Base-by-base conservation (phyloP, 2,888 invertebrate species). In the Oxytorus armatus region DNA sequence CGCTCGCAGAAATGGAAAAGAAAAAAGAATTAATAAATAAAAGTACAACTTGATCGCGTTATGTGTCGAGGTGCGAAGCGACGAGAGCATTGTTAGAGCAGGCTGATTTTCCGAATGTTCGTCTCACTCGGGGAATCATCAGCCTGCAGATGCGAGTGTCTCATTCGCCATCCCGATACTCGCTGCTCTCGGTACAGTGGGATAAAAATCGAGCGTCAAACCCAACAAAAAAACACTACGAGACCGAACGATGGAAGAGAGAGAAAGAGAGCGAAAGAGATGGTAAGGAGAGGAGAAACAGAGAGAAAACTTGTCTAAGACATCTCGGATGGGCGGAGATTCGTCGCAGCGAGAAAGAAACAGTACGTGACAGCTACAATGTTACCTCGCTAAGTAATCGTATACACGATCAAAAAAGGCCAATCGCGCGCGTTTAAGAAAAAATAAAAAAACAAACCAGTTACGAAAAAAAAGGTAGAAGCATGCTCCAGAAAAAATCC, bases 321-420 rank as follows among this genome's bases (percentile, higher is more conserved):
- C 44, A 55, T 69, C n/a, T n/a, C n/a, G n/a, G 72, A 77, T 59
- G 47, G 75, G 80, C 84, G 72, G 84, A 79, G 82, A 86, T n/a
- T 29, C 63, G 61, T 42, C 78, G 44, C 44, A n/a, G 44, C 44
- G 63, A 51, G 39, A 80, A 77, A 51, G 39, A 80, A 77, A 72
- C 51, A 25, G 21, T 63, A 65, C 70, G 53, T 72, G 63, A 74
- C 74, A 49, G 5, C 75, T 44, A 53, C 63, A 74, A 81, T 63
- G 82, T 82, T 81, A 73, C 82, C 77, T 84, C 84, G 81, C 81
- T 72, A 66, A 66, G 39, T 66, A 51, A 51, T 23, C 51, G 66
- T 33, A 39, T 10, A 5, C 51, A 39, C 16, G 14, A 10, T 4
- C 18, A 1, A 3, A 21, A 11, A 33, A 33, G 25, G 49, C 14